A percentile compares a stretch with the other conserved stretches of the same genome.
phyloP scores from a whole-genome alignment of 2,888 invertebrate species.

The Branchipolynoe longqiensis region DNA sequence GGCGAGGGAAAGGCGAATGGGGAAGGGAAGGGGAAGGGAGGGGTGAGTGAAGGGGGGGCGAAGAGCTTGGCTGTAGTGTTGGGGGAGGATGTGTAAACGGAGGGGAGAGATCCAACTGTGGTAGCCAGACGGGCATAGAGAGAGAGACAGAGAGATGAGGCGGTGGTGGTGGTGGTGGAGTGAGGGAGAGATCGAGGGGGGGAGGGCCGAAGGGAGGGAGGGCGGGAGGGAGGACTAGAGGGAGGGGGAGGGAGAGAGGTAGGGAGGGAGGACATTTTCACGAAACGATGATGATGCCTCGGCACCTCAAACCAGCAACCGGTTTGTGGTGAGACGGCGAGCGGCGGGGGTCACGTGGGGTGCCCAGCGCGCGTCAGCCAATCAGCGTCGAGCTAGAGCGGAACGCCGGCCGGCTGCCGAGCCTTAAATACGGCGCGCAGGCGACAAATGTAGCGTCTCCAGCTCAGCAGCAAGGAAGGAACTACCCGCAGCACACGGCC shows the following conservation, averaged over 20 bases:
- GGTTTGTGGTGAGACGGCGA: conserved; percentile 34
- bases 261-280: conserved; percentile 30
- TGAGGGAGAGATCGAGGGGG: background rate
- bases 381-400: background rate
- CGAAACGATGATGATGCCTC: conserved; percentile 27
- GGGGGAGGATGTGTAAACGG: too few species aligned
- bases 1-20: too few species aligned
- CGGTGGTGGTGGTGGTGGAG: background rate
- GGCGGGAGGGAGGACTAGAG: background rate
- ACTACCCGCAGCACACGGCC: background rate
- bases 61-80: too few species aligned
- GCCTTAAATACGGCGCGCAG: background rate
- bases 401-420: conserved; percentile 31
- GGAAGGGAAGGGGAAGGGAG: too few species aligned
- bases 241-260: background rate
- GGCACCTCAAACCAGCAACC: conserved; percentile 37
- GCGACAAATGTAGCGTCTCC: conserved; percentile 29
- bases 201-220: background rate
- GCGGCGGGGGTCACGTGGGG: background rate
- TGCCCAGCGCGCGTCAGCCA: background rate
- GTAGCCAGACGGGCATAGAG: too few species aligned
- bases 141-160: too few species aligned
- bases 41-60: too few species aligned
- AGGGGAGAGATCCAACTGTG: too few species aligned
- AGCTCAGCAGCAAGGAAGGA: conserved; percentile 18